Base-by-base conservation (phyloP, 2,113 vertebrate genomes). In the Naja naja region DNA sequence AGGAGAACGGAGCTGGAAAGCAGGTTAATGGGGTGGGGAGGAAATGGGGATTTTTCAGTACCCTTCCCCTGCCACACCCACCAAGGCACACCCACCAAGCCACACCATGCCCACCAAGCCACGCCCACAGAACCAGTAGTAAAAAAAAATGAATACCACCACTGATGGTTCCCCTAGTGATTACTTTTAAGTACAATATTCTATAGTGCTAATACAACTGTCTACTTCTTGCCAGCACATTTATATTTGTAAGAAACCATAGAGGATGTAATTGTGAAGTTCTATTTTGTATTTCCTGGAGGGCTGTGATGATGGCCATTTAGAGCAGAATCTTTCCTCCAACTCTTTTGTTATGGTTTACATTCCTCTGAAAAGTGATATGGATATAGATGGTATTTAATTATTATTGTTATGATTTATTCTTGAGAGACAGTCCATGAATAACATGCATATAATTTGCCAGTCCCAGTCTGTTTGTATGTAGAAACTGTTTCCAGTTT, bases 401-500 rank as follows among this genome's bases (percentile, higher is more conserved):
- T 89, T 89, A 12, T 58, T 89, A 22, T 89, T 58, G 23, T 58
- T 43, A 43, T 58, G 22, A 58, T 27, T 89, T 89, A 56, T 34
- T 89, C 43, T 14, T 27, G 54, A 56, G 34, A 45, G 34, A 39
- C 16, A 22, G 18, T 43, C 74, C 74, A 9, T 81, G 34, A 81
- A 81, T 81, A 81, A 39, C 34, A 55, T 3, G n/a, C 88, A 86
- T 91, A 1, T 53, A 0, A 0, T 92, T 93, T 20, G 18, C 34
- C 30, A 93, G 3, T 18, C 91, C 93, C 74, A 34, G 55, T 94
- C 55, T 45, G 87, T 93, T 39, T 49, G 0, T 47, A 3, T 91
- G 94, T 85, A 90, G 52, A 93, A 95, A 90, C 58, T 87, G 11
- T 45, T 23, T 43, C n/a, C n/a, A 54, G 18, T 88, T 53, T 34